Conservation (phyloP, 2,113 vertebrate species). For the Trachemys scripta region DNA sequence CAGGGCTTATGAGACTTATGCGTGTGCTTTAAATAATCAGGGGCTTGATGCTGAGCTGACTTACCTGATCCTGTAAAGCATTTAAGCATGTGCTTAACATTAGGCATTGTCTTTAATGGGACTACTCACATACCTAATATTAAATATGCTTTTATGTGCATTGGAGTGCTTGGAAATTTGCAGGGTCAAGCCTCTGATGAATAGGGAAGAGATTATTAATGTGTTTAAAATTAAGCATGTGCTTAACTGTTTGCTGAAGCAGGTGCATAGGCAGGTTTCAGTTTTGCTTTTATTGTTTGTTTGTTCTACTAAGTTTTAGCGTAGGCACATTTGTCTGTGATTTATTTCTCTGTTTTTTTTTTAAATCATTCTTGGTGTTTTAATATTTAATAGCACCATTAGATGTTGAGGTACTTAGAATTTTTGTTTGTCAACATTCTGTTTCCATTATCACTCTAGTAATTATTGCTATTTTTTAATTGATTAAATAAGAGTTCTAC, state of each 20-base stretch:
- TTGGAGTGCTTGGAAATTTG: neutral
- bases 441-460: neutral
- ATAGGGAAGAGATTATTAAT: neutral
- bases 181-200: neutral
- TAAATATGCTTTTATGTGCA: neutral
- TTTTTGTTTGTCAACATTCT: neutral
- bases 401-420: neutral
- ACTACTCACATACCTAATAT: neutral
- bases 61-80: neutral
- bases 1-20: neutral
- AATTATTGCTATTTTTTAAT: slow-evolving; percentile 43
- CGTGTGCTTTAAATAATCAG: neutral
- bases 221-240: neutral
- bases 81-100: neutral
- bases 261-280: neutral
- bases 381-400: slow-evolving; percentile 12
- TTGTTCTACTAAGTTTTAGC: neutral
- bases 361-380: neutral
- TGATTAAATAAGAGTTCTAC: slow-evolving; percentile 47
- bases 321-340: neutral
- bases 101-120: neutral
- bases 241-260: slow-evolving; percentile 1
- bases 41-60: neutral
- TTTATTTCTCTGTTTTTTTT: neutral
- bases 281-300: neutral